Evolutionary conservation across 2,113 vertebrate species (phyloP).

Genomic region (Thalassoma bifasciatum): DNA sequence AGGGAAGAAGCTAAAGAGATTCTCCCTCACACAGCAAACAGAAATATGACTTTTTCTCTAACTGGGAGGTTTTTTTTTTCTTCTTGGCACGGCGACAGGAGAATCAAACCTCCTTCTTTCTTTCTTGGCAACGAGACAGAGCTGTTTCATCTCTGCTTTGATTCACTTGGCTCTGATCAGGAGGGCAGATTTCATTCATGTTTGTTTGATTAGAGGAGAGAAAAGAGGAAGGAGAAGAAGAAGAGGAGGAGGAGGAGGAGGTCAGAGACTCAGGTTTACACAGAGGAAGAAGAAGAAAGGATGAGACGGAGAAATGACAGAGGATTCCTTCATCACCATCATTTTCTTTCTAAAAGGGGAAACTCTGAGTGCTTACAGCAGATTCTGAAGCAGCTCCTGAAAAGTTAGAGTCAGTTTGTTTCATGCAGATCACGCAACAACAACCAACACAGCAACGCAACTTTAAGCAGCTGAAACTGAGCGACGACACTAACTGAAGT

Average conservation of each 20-base stretch:
- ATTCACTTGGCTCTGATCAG: constrained; percentile 47
- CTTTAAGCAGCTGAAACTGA: too few relatives aligned
- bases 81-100: constrained; percentile 35
- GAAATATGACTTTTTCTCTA: neutral
- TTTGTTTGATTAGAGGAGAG: neutral
- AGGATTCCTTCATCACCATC: constrained; percentile 21
- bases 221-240: neutral
- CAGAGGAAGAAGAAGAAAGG: neutral
- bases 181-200: neutral
- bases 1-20: constrained; percentile 15
- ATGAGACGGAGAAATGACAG: constrained; percentile 1
- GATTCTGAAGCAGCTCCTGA: too few relatives aligned
- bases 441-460: too few relatives aligned
- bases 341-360: too few relatives aligned
- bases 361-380: constrained; percentile 46
- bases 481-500: too few relatives aligned
- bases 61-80: neutral
- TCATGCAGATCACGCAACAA: too few relatives aligned
- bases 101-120: constrained; percentile 9
- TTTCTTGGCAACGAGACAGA: constrained; percentile 36
- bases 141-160: constrained; percentile 6
- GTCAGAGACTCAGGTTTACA: constrained; percentile 11
- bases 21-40: too few relatives aligned
- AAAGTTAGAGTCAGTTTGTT: too few relatives aligned
- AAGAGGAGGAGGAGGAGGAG: constrained; percentile 21